phyloP scores from a whole-genome alignment of 37 sponge, comb jelly and placozoan species.

The Bolinopsis microptera region DNA sequence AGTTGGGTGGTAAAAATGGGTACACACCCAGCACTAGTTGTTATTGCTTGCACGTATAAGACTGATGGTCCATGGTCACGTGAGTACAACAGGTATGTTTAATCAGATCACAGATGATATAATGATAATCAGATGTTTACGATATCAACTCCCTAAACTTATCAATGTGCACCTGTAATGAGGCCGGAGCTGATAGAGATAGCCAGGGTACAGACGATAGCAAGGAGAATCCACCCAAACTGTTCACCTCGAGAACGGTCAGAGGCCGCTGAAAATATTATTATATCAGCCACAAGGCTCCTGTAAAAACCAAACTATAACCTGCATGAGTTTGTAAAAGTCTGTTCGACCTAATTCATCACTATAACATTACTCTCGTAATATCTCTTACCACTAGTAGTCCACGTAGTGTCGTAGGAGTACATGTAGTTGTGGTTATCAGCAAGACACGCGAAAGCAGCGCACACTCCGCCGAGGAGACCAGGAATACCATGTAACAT shows the following conservation, averaged over 20 bases:
- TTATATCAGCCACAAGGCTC: not conserved
- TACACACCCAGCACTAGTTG: no score
- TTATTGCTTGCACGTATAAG: no score
- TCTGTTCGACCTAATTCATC: not conserved
- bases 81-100: no score
- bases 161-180: conserved; percentile 89
- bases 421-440: not conserved
- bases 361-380: no score
- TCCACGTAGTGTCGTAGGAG: conserved; percentile 30
- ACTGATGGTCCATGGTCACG: no score
- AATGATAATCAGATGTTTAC: no score
- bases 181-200: conserved; percentile 80
- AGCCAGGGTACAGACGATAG: conserved; percentile 73
- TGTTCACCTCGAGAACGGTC: conserved; percentile 68
- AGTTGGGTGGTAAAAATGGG: no score
- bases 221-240: conserved; percentile 78
- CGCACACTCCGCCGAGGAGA: not conserved
- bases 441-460: conserved; percentile 13
- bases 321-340: not conserved
- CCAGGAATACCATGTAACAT: conserved; percentile 58
- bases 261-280: not conserved
- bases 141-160: no score
- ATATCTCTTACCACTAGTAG: not conserved
- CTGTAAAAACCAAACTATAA: not conserved
- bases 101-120: no score